Base-by-base conservation (phyloP, 2,888 invertebrate genomes). In the Hydriomena furcata region DNA sequence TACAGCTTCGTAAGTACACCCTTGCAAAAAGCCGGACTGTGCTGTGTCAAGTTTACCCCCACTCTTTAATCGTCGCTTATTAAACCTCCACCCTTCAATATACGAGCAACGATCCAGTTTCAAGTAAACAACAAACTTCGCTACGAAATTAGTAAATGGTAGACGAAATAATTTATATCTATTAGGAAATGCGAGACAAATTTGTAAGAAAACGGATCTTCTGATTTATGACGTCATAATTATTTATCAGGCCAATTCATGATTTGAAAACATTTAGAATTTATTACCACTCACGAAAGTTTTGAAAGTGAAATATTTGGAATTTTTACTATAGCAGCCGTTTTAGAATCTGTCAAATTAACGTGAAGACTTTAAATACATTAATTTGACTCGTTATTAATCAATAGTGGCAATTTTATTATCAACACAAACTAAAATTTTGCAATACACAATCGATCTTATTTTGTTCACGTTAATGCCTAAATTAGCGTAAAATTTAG, bases 51-150 rank as follows among this genome's bases (percentile, higher is more conserved):
- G 64, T 64, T 63, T 65, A 67, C 70, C 71, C 78, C 73, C 70
- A 55, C 69, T 76, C 69, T 69, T 71, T 83, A 84, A 81, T 81
- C 76, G 79, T 71, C 76, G 69, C 73, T 82, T 83, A 83, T 84
- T 77, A 78, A 79, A 70, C 76, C 67, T 68, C 60, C 73, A 55
- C 79, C 80, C 81, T 64, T 66, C 63, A 64, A 68, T 73, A 71
- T 74, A 74, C 63, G 63, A 70, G 64, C 71, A 70, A 70, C 69
- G 68, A 71, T 75, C 73, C 67, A 71, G 68, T 74, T 74, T 68
- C 71, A 65, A 73, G 72, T 71, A 76, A 81, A 79, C 73, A 79
- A 55, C 56, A 50, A 68, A 71, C 59, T 70, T 68, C 55, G 38
- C 44, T 52, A 51, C 46, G 41, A 54, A 61, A 44, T 60, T 43